Conservation (phyloP, 92 coral and sea anemone genomes). For the Zoanthus solanderi region DNA sequence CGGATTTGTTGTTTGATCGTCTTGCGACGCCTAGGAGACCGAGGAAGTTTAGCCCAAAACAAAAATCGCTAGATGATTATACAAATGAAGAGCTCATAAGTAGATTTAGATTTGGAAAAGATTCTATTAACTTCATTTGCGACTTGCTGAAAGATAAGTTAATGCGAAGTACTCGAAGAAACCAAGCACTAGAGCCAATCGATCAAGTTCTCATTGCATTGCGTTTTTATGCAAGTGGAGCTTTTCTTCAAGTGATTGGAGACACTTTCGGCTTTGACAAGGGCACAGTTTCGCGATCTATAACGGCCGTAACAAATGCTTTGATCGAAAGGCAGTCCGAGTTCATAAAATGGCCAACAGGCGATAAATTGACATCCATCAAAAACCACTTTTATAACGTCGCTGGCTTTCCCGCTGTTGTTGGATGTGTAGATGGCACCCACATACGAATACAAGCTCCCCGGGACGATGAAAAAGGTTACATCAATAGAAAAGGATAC, state of each 20-base stretch:
- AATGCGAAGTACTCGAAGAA: no score
- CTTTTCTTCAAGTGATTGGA: constrained; percentile 57
- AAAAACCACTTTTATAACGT: neutral
- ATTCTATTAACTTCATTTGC: no score
- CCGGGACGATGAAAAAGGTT: neutral
- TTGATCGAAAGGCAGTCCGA: constrained; percentile 2
- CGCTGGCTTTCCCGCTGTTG: neutral
- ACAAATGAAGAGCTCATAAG: no score
- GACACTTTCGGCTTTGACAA: constrained; percentile 53
- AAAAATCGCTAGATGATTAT: no score
- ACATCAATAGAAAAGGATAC: neutral
- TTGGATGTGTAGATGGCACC: constrained; percentile 16
- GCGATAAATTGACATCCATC: neutral
- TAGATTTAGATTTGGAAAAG: no score
- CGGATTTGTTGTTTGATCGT: neutral
- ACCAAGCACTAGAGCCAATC: no score
- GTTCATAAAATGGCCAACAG: constrained; percentile 34
- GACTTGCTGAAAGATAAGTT: no score
- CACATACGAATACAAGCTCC: neutral
- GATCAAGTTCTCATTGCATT: no score
- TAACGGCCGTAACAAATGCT: neutral
- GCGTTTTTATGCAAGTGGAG: constrained; percentile 60
- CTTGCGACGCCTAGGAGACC: neutral
- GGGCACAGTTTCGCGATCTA: constrained; percentile 47
- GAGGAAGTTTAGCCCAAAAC: neutral